Conservation (phyloP, 2,113 vertebrate genomes). For the Numenius arquata region DNA sequence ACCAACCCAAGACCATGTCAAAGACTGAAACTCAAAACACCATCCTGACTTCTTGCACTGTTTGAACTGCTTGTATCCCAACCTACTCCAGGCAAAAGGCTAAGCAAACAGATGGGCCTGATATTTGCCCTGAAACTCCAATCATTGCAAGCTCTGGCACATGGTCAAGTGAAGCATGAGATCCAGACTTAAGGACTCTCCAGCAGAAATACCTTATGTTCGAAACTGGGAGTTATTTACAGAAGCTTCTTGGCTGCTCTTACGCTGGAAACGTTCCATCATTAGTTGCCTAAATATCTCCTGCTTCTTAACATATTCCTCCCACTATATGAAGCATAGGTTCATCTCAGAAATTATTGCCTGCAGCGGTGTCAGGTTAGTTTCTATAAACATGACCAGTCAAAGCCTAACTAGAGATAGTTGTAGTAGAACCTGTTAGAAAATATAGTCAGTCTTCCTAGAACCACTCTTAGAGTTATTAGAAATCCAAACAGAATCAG, state of each 20-base stretch:
- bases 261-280: constrained; percentile 48
- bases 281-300: constrained; percentile 50
- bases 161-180: constrained; percentile 46
- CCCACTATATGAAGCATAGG: background rate
- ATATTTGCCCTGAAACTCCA: constrained; percentile 40
- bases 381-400: constrained; percentile 8
- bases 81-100: constrained; percentile 61
- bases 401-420: background rate
- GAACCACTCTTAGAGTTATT: background rate
- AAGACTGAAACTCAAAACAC: background rate
- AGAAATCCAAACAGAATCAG: background rate
- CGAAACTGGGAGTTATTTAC: constrained; percentile 59
- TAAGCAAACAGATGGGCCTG: constrained; percentile 59
- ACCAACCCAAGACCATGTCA: background rate
- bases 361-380: constrained; percentile 35
- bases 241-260: constrained; percentile 63
- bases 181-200: constrained; percentile 54
- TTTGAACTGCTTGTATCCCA: constrained; percentile 15
- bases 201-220: constrained; percentile 57
- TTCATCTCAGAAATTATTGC: constrained; percentile 1
- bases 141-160: constrained; percentile 40
- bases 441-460: background rate
- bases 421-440: background rate
- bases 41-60: background rate
- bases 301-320: constrained; percentile 36